Conservation (phyloP, 2,113 vertebrate genomes). For the Indri indri region DNA sequence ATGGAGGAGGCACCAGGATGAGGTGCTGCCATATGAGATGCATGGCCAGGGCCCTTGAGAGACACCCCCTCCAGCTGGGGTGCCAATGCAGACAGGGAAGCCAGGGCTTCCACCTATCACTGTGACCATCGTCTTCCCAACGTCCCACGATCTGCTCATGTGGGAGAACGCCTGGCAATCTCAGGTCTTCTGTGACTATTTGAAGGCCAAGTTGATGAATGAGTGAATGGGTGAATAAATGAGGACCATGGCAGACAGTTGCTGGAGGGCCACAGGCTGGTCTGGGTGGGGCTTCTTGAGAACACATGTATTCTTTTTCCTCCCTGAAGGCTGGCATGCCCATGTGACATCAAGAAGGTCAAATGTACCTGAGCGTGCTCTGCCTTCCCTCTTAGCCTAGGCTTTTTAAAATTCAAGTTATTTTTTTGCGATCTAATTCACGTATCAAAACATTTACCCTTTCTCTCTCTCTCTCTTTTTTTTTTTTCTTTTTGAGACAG, state of each 20-base stretch:
- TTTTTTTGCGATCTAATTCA: too few species aligned
- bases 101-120: not conserved
- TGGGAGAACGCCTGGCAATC: not conserved
- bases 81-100: not conserved
- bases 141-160: accelerated
- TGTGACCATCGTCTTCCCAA: not conserved
- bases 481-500: not conserved
- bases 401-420: not conserved
- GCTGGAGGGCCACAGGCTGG: not conserved
- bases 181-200: not conserved
- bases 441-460: too few species aligned
- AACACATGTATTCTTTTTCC: accelerated
- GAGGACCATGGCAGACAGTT: not conserved
- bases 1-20: not conserved
- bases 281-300: not conserved
- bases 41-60: not conserved
- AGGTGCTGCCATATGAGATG: not conserved
- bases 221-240: not conserved
- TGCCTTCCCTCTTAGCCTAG: not conserved
- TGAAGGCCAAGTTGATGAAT: not conserved
- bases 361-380: not conserved
- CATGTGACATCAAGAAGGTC: too few species aligned
- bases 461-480: too few species aligned
- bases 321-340: not conserved
- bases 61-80: too few species aligned